Conservation (phyloP, 2,113 vertebrate genomes). For the Mesoclemmys tuberculata region DNA sequence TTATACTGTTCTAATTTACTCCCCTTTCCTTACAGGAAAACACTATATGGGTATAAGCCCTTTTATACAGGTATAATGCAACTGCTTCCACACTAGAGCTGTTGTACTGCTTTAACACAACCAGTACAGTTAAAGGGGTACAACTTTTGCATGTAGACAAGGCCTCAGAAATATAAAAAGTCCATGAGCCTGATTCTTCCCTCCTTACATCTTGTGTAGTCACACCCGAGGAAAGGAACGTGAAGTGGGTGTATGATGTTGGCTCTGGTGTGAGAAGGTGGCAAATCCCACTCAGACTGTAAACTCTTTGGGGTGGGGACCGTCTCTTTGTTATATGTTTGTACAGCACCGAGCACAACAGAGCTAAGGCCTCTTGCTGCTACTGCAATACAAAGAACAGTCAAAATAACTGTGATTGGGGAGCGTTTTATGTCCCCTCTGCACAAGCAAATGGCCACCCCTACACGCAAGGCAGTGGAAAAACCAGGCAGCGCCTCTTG, state of each 20-base stretch:
- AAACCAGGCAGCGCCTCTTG: background rate
- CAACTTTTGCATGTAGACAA: background rate
- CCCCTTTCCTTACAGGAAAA: background rate
- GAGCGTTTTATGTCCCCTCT: background rate
- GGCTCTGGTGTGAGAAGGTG: background rate
- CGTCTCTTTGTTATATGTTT: background rate
- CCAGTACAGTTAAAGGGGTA: background rate
- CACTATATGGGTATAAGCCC: background rate
- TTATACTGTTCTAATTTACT: background rate
- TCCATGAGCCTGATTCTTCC: background rate
- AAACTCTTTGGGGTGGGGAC: background rate
- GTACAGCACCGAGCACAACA: background rate
- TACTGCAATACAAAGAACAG: fast-evolving
- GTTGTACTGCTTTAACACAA: background rate
- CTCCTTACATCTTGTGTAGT: background rate
- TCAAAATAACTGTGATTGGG: fast-evolving
- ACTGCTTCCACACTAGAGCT: background rate
- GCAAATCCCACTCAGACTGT: background rate
- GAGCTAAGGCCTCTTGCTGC: background rate
- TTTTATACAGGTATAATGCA: too few relatives aligned
- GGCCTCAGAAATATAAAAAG: background rate
- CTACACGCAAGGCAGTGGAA: background rate
- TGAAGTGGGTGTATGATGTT: fast-evolving
- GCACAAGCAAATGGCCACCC: background rate
- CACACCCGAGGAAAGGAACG: background rate